Evolutionary conservation across 2,797 vertebrate genomes (phyloP).

Genomic region (Mionectes olivaceus): DNA sequence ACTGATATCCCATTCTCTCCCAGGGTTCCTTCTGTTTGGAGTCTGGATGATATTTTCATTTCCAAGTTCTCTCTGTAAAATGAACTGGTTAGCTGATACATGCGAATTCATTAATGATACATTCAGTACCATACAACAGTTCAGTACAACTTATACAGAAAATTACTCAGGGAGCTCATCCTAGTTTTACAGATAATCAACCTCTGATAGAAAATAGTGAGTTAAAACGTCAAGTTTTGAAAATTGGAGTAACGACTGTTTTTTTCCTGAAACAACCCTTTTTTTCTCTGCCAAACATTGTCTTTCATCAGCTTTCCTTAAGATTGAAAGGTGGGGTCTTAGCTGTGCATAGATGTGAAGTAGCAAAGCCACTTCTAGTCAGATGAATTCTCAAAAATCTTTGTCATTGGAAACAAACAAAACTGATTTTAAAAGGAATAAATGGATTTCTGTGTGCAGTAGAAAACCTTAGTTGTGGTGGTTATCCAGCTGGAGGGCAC

Average conservation of each 20-base stretch:
- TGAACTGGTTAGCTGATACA: neutral
- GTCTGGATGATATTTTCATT: neutral
- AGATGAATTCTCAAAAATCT: neutral
- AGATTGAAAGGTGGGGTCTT: neutral
- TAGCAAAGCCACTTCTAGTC: neutral
- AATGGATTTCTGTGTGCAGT: neutral
- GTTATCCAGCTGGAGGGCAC: neutral
- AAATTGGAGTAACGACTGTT: neutral
- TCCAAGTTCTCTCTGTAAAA: slow-evolving; percentile 7
- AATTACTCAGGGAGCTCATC: neutral
- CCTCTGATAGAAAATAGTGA: neutral
- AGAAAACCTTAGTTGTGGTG: neutral
- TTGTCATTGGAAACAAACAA: neutral
- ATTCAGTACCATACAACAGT: neutral
- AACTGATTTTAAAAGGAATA: neutral
- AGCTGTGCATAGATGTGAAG: neutral
- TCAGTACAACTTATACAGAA: neutral
- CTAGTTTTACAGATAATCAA: neutral
- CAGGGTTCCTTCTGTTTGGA: neutral
- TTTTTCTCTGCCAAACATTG: neutral
- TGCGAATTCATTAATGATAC: neutral
- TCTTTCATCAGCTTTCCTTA: neutral
- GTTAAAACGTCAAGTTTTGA: neutral
- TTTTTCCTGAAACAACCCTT: neutral
- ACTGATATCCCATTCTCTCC: neutral